Conservation (phyloP, 1,140 invertebrate genomes). For the Ridgeia piscesae region DNA sequence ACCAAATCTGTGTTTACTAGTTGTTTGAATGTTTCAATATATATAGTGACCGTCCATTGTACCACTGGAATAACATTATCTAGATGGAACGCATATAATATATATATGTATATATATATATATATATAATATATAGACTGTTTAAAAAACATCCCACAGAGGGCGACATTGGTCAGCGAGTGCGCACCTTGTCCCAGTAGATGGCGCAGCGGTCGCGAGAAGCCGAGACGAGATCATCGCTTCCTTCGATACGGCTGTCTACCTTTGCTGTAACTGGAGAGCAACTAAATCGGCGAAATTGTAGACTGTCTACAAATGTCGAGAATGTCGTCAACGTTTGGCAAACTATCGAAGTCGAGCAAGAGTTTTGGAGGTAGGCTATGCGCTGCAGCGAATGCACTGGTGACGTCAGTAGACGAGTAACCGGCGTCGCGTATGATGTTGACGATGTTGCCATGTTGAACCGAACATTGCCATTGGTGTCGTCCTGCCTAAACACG, state of each 20-base stretch:
- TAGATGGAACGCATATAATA: too few relatives aligned
- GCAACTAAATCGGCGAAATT: not conserved
- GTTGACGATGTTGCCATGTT: slow-evolving; percentile 15
- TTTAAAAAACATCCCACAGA: too few relatives aligned
- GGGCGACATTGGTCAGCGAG: too few relatives aligned
- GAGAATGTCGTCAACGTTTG: slow-evolving; percentile 36
- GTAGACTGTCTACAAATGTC: slow-evolving; percentile 33
- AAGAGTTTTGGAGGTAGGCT: slow-evolving; percentile 34
- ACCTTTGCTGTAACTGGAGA: not conserved
- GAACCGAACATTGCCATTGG: not conserved
- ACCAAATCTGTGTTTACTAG: too few relatives aligned
- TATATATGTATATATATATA: too few relatives aligned
- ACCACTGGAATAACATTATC: too few relatives aligned
- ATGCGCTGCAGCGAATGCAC: slow-evolving; percentile 35
- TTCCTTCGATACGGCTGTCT: not conserved
- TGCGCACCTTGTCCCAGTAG: not conserved
- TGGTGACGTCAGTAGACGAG: not conserved
- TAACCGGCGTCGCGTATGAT: not conserved
- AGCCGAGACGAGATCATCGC: not conserved
- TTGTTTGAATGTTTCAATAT: too few relatives aligned
- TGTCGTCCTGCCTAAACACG: not conserved
- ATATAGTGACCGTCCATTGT: too few relatives aligned
- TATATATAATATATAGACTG: too few relatives aligned
- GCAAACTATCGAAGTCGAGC: slow-evolving; percentile 29
- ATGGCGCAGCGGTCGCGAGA: not conserved